These are phyloP conservation scores for Polypedilum vanderplanki DNA, from an alignment of 1,140 invertebrate species.

Conservation along the genomic window DNA sequence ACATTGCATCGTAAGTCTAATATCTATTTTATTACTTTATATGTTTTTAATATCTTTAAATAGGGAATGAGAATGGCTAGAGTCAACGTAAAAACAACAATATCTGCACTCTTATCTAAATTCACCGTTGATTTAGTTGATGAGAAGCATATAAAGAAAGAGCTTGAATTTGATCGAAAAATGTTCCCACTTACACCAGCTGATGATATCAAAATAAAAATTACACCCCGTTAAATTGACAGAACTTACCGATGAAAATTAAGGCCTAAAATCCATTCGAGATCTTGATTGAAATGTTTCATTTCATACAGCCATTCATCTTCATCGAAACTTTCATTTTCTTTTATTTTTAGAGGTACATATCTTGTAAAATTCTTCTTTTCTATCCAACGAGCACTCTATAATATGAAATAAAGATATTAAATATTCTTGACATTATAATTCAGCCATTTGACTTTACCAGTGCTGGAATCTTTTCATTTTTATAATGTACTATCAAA, in stretches of 20 bases:
- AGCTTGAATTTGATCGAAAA: not conserved
- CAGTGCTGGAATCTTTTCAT: not conserved
- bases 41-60: not conserved
- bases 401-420: not conserved
- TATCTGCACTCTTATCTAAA: not conserved
- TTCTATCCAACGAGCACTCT: slow-evolving; percentile 2
- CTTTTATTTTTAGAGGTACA: not conserved
- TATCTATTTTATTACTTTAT: not conserved
- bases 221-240: not conserved
- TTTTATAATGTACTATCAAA: too few relatives aligned
- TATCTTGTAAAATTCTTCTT: not conserved
- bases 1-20: slow-evolving; percentile 50
- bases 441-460: not conserved
- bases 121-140: not conserved
- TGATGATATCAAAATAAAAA: not conserved
- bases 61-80: not conserved
- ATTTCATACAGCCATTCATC: not conserved
- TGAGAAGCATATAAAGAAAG: not conserved
- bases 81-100: not conserved
- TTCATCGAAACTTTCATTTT: not conserved
- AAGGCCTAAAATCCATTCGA: not conserved
- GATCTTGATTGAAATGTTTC: not conserved
- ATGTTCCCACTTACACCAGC: not conserved
- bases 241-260: slow-evolving; percentile 1
- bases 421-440: not conserved